Base-by-base conservation (phyloP, 37 sponge, comb jelly and placozoan genomes). In the Aplysina aerophoba region DNA sequence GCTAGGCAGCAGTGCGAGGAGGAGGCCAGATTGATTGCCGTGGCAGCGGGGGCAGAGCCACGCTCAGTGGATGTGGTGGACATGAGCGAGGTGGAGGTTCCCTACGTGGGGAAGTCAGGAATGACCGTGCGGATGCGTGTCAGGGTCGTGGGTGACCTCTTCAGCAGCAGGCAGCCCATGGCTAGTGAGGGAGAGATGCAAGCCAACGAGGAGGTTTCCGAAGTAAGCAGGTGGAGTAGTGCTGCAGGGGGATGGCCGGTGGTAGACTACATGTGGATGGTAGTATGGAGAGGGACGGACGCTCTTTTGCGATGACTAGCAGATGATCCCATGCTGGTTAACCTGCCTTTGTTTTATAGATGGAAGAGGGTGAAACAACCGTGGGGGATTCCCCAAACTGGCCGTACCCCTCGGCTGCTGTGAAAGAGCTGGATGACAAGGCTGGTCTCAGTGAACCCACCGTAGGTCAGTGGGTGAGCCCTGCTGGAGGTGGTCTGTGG, bases 91-190 rank as follows among this genome's bases (percentile, higher is more conserved):
- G 83, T 90, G 16, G 57, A 86, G 14, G 75, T 73, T 15, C 81
- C 64, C 31, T 88, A 88, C 54, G 66, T 88, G 33, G 87, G 85
- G 55, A n/a, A 20, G 6, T 35, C 50, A 28, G 88, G 88, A 15
- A 71, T 67, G 20, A 65, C 85, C 0, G 59, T 86, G 15, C 63
- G 86, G 41, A 80, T 94, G 56, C 75, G 59, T 22, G 88, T 94
- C 55, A 94, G 92, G 62, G 93, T 87, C n/a, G 88, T 94, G 28
- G 95, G 95, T 24, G 64, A 87, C 17, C 84, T 94, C 14, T 41
- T 4, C 34, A 19, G 41, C 19, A 11, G 50, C 8, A 8, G 8
- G 50, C 50, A 44, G 50, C 50, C 50, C 50, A 44, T 44, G 8
- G 50, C 50, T 44, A 8, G 8, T 44, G 50, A 11, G 8, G 50